Evolutionary conservation across 2,888 invertebrate species (phyloP).

Genomic region (Harpalus rufipes): DNA sequence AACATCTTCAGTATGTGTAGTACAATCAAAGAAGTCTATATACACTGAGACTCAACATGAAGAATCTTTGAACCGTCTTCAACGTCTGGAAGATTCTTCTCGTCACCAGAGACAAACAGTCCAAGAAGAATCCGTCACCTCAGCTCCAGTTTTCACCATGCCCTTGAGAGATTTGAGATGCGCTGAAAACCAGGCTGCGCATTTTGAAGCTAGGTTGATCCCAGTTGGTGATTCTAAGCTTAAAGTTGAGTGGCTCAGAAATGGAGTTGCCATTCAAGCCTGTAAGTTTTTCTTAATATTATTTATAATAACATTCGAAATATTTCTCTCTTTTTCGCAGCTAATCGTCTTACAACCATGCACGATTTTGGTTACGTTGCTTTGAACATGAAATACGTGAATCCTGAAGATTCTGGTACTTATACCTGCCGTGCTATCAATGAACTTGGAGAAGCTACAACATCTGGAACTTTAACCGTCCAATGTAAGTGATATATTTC

Average conservation of each 20-base stretch:
- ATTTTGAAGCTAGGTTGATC: constrained; percentile 95
- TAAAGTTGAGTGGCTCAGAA: constrained; percentile 95
- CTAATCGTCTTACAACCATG: constrained; percentile 95
- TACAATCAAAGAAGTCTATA: constrained; percentile 91
- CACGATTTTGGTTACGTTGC: constrained; percentile 99
- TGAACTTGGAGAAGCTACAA: constrained; percentile 96
- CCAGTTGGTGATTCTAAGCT: constrained; percentile 96
- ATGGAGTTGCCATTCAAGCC: constrained; percentile 94
- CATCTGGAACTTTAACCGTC: constrained; percentile 93
- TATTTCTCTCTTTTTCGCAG: constrained; percentile 74
- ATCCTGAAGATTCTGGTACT: constrained; percentile 97
- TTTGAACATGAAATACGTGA: constrained; percentile 94
- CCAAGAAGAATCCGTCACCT: constrained; percentile 89
- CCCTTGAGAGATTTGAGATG: constrained; percentile 92
- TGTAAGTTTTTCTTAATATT: constrained; percentile 79
- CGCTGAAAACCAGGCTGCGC: constrained; percentile 94
- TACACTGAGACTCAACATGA: constrained; percentile 94
- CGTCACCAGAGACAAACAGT: constrained; percentile 86
- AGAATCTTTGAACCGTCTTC: constrained; percentile 88
- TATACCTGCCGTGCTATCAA: constrained; percentile 96
- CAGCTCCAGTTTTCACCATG: constrained; percentile 95
- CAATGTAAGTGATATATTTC: constrained; percentile 82
- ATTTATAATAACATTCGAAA: constrained; percentile 17
- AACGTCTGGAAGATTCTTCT: constrained; percentile 89
- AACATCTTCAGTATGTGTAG: constrained; percentile 91